These are phyloP conservation scores for Bombyx mori DNA, from an alignment of 1,140 invertebrate species.

Conservation along the genomic window DNA sequence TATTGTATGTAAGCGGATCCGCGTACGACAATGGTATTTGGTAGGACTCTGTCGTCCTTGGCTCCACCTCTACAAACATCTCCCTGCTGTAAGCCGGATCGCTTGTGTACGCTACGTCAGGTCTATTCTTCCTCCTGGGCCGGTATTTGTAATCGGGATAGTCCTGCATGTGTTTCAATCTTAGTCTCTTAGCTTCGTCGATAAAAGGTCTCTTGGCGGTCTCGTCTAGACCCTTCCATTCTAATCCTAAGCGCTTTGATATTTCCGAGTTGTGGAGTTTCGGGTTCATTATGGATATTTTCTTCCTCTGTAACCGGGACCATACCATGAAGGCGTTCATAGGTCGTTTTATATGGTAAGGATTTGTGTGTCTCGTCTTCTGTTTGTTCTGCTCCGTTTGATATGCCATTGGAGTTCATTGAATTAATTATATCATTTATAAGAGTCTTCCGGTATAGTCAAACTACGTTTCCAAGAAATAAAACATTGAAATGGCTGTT, in stretches of 20 bases:
- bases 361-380: constrained; percentile 44
- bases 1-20: constrained; percentile 56
- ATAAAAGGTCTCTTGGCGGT: constrained; percentile 84
- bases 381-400: constrained; percentile 25
- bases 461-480: no score
- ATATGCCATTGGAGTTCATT: constrained; percentile 36
- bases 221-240: constrained; percentile 81
- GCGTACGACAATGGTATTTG: constrained; percentile 44
- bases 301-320: constrained; percentile 77
- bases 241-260: constrained; percentile 78
- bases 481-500: no score
- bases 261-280: constrained; percentile 86
- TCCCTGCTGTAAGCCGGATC: constrained; percentile 40
- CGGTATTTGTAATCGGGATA: constrained; percentile 83
- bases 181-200: constrained; percentile 83
- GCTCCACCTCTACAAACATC: constrained; percentile 46
- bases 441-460: no score
- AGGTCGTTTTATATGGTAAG: constrained; percentile 75
- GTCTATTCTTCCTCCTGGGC: constrained; percentile 78
- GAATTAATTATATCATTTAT: not conserved
- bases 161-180: constrained; percentile 82
- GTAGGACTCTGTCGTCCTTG: constrained; percentile 34
- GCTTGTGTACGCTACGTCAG: constrained; percentile 34
- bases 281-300: constrained; percentile 86
- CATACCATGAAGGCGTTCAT: constrained; percentile 84